These are phyloP conservation scores for Neolamprologus caudopunctatus DNA, from an alignment of 2,113 vertebrate genomes.

Conservation along the genomic window DNA sequence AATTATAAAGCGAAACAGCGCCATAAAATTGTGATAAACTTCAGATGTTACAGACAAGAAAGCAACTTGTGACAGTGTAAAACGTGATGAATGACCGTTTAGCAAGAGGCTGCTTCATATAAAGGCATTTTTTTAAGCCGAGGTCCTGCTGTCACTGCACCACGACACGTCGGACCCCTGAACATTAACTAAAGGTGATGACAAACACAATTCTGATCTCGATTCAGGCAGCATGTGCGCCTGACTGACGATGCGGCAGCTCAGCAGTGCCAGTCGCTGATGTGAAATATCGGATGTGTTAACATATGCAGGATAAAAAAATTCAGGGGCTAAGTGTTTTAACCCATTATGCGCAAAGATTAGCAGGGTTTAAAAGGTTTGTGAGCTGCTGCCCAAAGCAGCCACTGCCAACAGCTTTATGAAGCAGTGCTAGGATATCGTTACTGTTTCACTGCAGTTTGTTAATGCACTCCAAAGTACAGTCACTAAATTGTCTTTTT, in stretches of 20 bases:
- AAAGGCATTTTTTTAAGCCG: not conserved
- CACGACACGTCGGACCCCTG: not conserved
- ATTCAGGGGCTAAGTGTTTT: not conserved
- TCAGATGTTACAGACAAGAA: not conserved
- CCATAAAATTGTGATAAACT: not conserved
- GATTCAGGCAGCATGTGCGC: not conserved
- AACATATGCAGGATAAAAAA: constrained; percentile 40
- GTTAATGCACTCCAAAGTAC: not conserved
- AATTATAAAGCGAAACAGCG: not conserved
- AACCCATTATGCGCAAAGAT: not conserved
- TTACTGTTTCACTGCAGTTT: not conserved
- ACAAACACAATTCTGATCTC: constrained; percentile 20
- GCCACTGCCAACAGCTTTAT: not conserved
- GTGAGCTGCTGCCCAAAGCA: not conserved
- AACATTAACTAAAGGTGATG: not conserved
- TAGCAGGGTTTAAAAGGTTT: not conserved
- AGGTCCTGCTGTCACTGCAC: not conserved
- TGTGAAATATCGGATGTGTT: constrained; percentile 34
- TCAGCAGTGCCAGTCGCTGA: not conserved
- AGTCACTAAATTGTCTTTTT: not conserved
- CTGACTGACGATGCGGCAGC: constrained; percentile 18
- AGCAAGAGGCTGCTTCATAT: not conserved
- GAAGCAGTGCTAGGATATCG: not conserved
- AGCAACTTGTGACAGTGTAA: not conserved
- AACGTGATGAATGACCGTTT: not conserved